phyloP scores from a whole-genome alignment of 2,888 invertebrate genomes.

The Hirudinaria manillensis region DNA sequence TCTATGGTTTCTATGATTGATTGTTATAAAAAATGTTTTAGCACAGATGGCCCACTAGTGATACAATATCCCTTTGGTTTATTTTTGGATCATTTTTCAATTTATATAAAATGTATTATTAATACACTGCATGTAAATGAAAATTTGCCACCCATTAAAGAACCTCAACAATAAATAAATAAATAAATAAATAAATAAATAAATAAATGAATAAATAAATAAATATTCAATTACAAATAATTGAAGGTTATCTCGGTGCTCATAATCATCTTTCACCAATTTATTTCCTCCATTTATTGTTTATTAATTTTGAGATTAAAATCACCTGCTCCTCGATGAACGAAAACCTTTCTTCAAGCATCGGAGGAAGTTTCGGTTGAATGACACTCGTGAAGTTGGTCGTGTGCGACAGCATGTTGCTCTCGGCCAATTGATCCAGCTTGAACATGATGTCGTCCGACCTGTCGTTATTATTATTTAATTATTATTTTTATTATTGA shows the following conservation, averaged over 20 bases:
- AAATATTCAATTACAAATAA: no score
- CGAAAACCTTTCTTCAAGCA: conserved; percentile 19
- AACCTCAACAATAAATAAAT: background rate
- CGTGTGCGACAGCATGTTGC: conserved; percentile 18
- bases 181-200: no score
- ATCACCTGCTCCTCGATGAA: conserved; percentile 11
- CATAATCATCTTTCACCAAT: no score
- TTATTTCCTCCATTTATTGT: no score
- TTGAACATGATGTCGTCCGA: conserved; percentile 23
- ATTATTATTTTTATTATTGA: no score
- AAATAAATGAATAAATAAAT: no score
- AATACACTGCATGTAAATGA: no score
- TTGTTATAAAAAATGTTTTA: background rate
- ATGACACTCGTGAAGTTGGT: background rate
- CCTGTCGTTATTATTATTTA: background rate
- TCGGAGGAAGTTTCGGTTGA: conserved; percentile 18
- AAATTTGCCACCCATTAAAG: no score
- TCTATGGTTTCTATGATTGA: no score
- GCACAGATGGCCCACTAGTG: background rate
- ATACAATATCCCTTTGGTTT: background rate
- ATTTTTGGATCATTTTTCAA: background rate
- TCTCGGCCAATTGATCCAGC: conserved; percentile 20
- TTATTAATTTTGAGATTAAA: no score
- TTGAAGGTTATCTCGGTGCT: no score
- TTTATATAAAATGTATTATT: no score